Base-by-base conservation (phyloP, 2,888 invertebrate species). In the Ptychoptera albimana region DNA sequence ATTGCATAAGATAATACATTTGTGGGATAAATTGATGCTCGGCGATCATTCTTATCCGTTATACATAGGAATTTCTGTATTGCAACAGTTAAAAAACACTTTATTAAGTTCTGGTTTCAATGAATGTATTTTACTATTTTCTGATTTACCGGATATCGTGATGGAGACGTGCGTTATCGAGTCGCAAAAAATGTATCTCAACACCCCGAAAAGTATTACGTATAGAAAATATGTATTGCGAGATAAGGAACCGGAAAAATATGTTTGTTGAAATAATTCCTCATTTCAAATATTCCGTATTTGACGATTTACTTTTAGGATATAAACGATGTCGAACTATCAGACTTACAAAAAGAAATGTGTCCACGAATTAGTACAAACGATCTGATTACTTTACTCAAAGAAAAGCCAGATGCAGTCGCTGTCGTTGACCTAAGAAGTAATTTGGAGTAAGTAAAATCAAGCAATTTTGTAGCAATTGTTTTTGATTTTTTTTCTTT, bases 121-220 rank as follows among this genome's bases (percentile, higher is more conserved):
- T 62, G 98, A 98, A 60, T 97, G 97, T 60, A 98, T 98, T 53
- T 69, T 98, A 35, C 70, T 97, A 15, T 98, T 98, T 67, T 96
- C 96, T n/a, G 97, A 98, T 69, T 73, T 98, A 57, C 97, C 97
- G 41, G 94, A 94, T 65, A 88, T 96, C 47, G 92, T 93, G 54
- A 94, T 96, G 56, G 92, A 94, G 57, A 77, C 79, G 52, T 92
- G 92, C 66, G 91, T 94, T 1, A 77, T 77, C 57, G 84, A 88
- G 60, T 91, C 94, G 0, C 82, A 84, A 52, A 76, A 77, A 50
- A 85, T 92, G 69, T 93, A 83, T 59, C 73, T 80, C 49, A 75
- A 70, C 49, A 92, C 94, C 1, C 94, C 94, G 0, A 77, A 78
- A 50, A 93, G 93, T 64, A 82, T 92, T 42, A 84, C 87, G 36